Conservation (phyloP, 1,140 invertebrate species). For the Caenorhabditis remanei region DNA sequence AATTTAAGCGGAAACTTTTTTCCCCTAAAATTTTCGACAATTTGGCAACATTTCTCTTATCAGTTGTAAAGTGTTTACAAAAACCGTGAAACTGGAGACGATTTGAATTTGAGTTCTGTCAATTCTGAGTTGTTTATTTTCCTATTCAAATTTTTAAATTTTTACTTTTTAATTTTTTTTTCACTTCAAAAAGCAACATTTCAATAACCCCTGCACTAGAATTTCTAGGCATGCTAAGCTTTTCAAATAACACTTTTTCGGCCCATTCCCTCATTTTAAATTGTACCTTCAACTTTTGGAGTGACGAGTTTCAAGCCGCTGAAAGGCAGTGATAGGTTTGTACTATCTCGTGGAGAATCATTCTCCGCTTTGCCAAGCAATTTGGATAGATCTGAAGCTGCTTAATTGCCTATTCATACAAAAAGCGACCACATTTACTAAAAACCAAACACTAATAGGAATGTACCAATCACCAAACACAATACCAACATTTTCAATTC, state of each 20-base stretch:
- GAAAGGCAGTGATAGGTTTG: neutral
- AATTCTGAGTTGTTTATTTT: no score
- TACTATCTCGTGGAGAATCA: neutral
- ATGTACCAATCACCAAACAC: no score
- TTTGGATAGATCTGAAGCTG: neutral
- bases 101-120: neutral
- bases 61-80: neutral
- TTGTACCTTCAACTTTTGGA: constrained; percentile 36
- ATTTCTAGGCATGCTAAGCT: no score
- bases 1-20: neutral
- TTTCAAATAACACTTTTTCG: no score
- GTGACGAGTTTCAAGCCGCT: constrained; percentile 22
- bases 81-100: neutral
- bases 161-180: no score
- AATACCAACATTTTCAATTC: no score
- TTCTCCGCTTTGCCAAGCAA: neutral
- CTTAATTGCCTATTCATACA: no score
- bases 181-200: no score
- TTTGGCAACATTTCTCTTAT: constrained; percentile 17
- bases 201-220: no score
- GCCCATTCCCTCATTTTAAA: neutral
- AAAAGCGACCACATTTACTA: no score
- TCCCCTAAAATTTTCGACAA: neutral
- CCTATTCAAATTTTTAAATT: no score
- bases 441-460: no score